Evolutionary conservation across 2,113 vertebrate species (phyloP), one percentile per base, ranked within the genome.

Genomic region (Lanius ludovicianus): DNA sequence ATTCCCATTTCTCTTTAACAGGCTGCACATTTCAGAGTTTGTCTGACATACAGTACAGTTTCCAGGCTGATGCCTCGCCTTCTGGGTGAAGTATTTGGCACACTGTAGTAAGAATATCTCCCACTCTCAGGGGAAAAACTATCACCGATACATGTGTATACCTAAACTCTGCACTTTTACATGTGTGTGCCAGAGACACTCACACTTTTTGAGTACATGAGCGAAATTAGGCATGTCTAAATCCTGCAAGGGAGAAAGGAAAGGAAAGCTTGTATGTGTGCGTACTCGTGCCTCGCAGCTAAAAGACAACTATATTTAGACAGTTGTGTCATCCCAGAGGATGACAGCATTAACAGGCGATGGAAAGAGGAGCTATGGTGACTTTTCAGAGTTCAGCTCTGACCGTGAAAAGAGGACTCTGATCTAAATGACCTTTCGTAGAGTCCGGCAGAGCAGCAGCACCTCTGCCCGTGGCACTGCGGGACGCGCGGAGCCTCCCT

Each of bases 261-360:
- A 18, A 9, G 41, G 67, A 52, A 67, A 53, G 41, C 2, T 7
- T 0, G 13, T 9, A 2, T 28, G n/a, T 8, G 44, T 31, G 64
- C 2, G 2, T 31, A 17, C 22, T 39, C 20, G 0, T 3, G 75
- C 37, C 90, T 90, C 13, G 2, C 83, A 87, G 84, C 74, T 75
- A 5, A 13, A 68, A 77, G 55, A 35, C 37, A 87, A 92, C 97
- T 98, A 97, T 96, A 97, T 98, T 97, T 97, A 97, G 98, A 92
- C 3, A 85, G 92, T 95, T 97, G 93, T 82, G 96, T 97, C 97
- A 97, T 96, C 96, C 83, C 89, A 56, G 69, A 94, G 95, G 95
- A 95, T 92, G 95, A 95, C 37, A 50, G 88, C 78, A 42, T 90
- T 70, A 75, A 86, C 57, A 89, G 97, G 95, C 50, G 90, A 63